phyloP scores from a whole-genome alignment of 2,888 invertebrate species.

The Girardia tigrina region DNA sequence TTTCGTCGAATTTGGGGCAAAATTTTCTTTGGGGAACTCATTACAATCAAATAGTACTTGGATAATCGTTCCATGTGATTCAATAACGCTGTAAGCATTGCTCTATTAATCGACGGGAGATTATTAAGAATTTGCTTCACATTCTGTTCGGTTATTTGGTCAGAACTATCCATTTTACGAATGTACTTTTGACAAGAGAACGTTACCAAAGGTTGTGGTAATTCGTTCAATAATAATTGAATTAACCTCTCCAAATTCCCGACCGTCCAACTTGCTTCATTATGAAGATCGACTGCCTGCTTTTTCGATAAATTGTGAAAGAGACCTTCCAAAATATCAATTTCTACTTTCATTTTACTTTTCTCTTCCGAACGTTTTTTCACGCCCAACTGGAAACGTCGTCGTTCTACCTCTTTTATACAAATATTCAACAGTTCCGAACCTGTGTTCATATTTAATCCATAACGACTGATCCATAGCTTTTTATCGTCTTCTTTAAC shows the following conservation, averaged over 20 bases:
- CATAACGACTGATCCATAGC: not conserved
- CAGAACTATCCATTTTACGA: not conserved
- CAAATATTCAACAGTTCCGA: constrained; percentile 1
- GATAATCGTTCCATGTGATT: constrained; percentile 30
- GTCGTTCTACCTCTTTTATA: constrained; percentile 27
- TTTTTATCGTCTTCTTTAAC: constrained; percentile 14
- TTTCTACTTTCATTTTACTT: not conserved
- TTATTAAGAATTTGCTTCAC: not conserved
- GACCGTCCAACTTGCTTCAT: constrained; percentile 15
- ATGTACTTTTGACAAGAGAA: not conserved
- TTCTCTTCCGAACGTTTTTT: constrained; percentile 24
- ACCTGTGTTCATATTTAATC: not conserved
- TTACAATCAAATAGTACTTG: constrained; percentile 10
- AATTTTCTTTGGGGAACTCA: not conserved
- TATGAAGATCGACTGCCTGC: not conserved
- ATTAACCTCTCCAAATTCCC: constrained; percentile 14
- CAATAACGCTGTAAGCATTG: not conserved
- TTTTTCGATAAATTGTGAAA: not conserved
- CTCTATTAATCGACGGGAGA: not conserved
- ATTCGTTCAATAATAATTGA: constrained; percentile 25
- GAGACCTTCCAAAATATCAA: constrained; percentile 6
- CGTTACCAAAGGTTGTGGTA: not conserved
- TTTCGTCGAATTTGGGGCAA: not conserved
- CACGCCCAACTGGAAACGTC: constrained; percentile 24
- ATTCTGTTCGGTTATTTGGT: not conserved